phyloP scores from a whole-genome alignment of 2,888 invertebrate species.

The Tethea ocularis region DNA sequence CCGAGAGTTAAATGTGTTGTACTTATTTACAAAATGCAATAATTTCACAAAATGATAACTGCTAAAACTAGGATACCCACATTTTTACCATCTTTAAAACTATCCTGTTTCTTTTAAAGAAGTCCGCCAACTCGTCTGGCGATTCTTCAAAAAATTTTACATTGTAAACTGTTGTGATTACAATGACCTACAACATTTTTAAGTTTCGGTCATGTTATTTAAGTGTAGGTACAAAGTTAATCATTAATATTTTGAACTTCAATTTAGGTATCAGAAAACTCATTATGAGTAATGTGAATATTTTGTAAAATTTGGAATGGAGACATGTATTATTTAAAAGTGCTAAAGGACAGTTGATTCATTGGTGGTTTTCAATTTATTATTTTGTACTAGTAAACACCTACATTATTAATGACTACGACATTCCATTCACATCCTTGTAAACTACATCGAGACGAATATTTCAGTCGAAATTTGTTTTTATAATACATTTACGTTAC shows the following conservation, averaged over 20 bases:
- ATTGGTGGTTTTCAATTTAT: conserved; percentile 38
- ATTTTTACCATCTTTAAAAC: conserved; percentile 30
- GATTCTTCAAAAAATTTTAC: background rate
- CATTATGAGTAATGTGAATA: background rate
- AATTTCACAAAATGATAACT: conserved; percentile 60
- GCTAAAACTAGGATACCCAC: conserved; percentile 43
- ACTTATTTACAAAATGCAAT: conserved; percentile 82
- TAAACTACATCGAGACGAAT: conserved; percentile 80
- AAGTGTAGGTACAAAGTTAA: conserved; percentile 6
- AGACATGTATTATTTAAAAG: conserved; percentile 10
- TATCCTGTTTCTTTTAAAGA: background rate
- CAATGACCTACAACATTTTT: background rate
- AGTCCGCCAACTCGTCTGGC: background rate
- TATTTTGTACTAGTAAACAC: conserved; percentile 81
- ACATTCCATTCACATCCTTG: conserved; percentile 74
- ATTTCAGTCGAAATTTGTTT: conserved; percentile 80
- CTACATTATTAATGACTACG: conserved; percentile 69
- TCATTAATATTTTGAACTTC: conserved; percentile 6
- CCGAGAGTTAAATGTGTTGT: conserved; percentile 63
- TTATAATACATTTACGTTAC: conserved; percentile 72
- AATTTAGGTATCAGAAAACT: conserved; percentile 1
- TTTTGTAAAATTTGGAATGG: background rate
- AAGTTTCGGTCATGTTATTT: background rate
- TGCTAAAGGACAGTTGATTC: conserved; percentile 16
- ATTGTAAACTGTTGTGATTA: background rate